Evolutionary conservation across 2,797 vertebrate genomes (phyloP).

Genomic region (Odontamblyopus lacepedii): DNA sequence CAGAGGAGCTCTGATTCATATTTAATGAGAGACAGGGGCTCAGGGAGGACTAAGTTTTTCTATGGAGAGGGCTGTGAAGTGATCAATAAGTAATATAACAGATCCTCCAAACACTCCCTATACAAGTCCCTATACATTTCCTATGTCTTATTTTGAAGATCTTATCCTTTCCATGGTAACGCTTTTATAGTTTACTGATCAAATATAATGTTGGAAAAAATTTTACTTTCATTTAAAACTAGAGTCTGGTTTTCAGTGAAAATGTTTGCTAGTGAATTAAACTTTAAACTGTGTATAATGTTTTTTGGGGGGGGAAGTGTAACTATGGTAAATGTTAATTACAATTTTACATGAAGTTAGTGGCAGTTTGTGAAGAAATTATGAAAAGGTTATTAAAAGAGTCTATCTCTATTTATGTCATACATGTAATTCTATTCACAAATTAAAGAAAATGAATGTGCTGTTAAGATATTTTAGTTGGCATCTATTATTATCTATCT

Average conservation of each 20-base stretch:
- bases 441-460: no score
- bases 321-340: no score
- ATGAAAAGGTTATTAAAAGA: no score
- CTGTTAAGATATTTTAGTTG: no score
- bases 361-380: no score
- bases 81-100: slow-evolving; percentile 74
- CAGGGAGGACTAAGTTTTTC: slow-evolving; percentile 51
- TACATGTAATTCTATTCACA: no score
- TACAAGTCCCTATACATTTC: slow-evolving; percentile 24
- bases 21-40: slow-evolving; percentile 56
- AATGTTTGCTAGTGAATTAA: slow-evolving; percentile 20
- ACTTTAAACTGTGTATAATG: not conserved
- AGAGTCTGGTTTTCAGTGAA: slow-evolving; percentile 7
- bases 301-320: no score
- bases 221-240: not conserved
- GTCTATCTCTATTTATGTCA: no score
- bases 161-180: not conserved
- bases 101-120: slow-evolving; percentile 39
- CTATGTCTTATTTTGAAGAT: slow-evolving; percentile 16
- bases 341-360: no score
- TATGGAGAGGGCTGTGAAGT: slow-evolving; percentile 34
- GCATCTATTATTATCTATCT: no score
- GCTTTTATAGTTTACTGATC: slow-evolving; percentile 15
- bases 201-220: slow-evolving; percentile 9
- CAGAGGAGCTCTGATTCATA: slow-evolving; percentile 49